Conservation (phyloP, 1,140 invertebrate species). For the Aphis gossypii region DNA sequence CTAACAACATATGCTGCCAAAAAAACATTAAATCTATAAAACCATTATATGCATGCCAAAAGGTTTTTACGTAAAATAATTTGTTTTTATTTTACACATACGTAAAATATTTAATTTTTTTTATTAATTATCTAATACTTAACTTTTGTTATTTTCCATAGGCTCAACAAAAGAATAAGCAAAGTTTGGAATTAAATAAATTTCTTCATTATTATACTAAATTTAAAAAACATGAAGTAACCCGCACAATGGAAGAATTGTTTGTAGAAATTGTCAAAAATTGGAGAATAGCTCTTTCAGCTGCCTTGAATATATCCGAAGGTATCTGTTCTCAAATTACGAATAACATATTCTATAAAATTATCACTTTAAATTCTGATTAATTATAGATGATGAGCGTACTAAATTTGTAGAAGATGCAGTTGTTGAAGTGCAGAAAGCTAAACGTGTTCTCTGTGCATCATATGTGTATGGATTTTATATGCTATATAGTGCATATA, state of each 20-base stretch:
- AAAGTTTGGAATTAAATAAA: slow-evolving; percentile 71
- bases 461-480: slow-evolving; percentile 77
- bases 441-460: slow-evolving; percentile 72
- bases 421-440: slow-evolving; percentile 72
- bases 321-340: slow-evolving; percentile 59
- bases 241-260: slow-evolving; percentile 71
- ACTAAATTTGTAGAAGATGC: slow-evolving; percentile 73
- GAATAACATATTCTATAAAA: neutral
- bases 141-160: slow-evolving; percentile 63
- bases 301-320: slow-evolving; percentile 63
- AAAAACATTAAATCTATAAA: no score
- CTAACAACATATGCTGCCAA: neutral
- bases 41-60: no score
- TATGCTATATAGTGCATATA: slow-evolving; percentile 72
- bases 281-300: slow-evolving; percentile 72
- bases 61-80: no score
- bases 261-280: slow-evolving; percentile 70
- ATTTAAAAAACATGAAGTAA: slow-evolving; percentile 75
- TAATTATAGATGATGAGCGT: slow-evolving; percentile 64
- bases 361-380: neutral
- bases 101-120: neutral
- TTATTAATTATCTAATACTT: neutral
- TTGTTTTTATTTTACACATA: neutral
- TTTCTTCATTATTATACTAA: slow-evolving; percentile 76
- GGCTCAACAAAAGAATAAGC: slow-evolving; percentile 67